Base-by-base conservation (phyloP, 2,888 invertebrate species). In the Eremobia ochroleuca region DNA sequence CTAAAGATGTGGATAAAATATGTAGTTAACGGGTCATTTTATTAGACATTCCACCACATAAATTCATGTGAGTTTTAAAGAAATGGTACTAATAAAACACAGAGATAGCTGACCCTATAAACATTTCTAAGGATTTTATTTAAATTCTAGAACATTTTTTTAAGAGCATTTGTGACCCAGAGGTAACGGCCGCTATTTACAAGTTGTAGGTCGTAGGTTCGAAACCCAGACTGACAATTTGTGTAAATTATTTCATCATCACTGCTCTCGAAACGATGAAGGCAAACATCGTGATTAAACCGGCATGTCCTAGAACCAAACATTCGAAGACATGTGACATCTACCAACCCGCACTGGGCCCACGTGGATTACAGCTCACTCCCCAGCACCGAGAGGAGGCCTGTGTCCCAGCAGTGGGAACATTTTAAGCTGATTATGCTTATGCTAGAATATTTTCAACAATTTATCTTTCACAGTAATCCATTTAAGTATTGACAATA, bases 401-500 rank as follows among this genome's bases (percentile, higher is more conserved):
- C 52, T n/a, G n/a, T 52, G 4, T 52, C 11, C 25, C 25, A 52
- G 52, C 25, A n/a, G 25, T 52, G 52, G 11, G 52, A n/a, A n/a
- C 25, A 11, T 25, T 52, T 4, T 52, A 52, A 25, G 0, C 1
- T 52, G 4, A 4, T n/a, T 52, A 55, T n/a, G n/a, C n/a, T 4
- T n/a, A n/a, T 4, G 11, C 8, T 67, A 31, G 4, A 67, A 34
- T 3, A 49, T 49, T 67, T 68, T 34, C 18, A 25, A 28, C 25
- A 4, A 25, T 37, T 18, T 6, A 0, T 21, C 15, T 55, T 52
- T 6, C 15, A 11, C 8, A 2, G 4, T 25, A 28, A 34, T 25
- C 68, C 4, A 28, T 79, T 34, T n/a, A 25, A 79, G 49, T 68
- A 40, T 43, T 11, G 8, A 65, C 11, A 58, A 40, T 46, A 59